Evolutionary conservation across 2,888 invertebrate species (phyloP).

Genomic region (Arctia plantaginis): DNA sequence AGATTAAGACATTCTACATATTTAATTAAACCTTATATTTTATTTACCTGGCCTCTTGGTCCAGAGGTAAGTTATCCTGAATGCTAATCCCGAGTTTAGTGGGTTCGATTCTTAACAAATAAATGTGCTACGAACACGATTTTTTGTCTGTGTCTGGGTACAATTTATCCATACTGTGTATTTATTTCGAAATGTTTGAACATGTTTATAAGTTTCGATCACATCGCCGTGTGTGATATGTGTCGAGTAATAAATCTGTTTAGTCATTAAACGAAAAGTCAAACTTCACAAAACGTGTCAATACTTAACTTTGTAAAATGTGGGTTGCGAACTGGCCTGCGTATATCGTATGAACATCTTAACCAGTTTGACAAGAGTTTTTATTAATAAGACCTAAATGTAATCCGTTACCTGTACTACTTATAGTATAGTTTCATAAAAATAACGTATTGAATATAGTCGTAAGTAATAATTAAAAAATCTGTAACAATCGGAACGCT

Average conservation of each 20-base stretch:
- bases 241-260: background rate
- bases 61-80: no score
- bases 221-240: background rate
- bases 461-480: background rate
- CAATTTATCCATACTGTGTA: background rate
- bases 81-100: no score
- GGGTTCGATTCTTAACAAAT: no score
- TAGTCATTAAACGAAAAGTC: background rate
- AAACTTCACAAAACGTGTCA: background rate
- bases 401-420: background rate
- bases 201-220: background rate
- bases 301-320: conserved; percentile 15
- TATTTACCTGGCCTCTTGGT: background rate
- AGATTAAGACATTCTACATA: no score
- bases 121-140: no score
- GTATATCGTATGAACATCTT: conserved; percentile 2
- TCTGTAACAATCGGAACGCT: background rate
- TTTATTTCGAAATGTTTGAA: background rate
- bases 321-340: conserved; percentile 9
- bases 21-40: no score
- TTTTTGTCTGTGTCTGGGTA: background rate
- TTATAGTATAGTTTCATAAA: background rate
- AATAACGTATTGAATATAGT: background rate
- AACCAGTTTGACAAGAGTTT: conserved; percentile 19
- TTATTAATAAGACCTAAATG: conserved; percentile 14